Percentiles rank a stretch among this genome's conserved stretches.
Conservation (phyloP, 2,888 invertebrate species). For the Zeuzera pyrina region DNA sequence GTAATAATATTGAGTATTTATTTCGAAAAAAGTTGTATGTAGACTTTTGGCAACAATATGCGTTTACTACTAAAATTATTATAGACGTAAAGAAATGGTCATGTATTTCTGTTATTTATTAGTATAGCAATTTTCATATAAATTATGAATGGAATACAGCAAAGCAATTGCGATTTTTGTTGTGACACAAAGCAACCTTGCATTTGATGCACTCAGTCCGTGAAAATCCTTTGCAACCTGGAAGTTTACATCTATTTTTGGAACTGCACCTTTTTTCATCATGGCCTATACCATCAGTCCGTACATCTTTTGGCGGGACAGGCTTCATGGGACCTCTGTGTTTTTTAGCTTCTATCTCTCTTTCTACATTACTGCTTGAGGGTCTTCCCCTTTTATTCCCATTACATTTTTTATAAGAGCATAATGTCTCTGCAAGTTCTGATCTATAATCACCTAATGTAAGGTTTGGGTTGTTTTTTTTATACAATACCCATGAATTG, state of each 20-base stretch:
- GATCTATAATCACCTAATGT: slow-evolving; percentile 14
- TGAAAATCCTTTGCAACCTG: slow-evolving; percentile 17
- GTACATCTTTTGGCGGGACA: slow-evolving; percentile 1
- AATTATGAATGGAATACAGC: too few relatives aligned
- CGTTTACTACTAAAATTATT: too few relatives aligned
- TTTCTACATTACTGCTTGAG: slow-evolving; percentile 4
- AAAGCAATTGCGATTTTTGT: slow-evolving; percentile 19
- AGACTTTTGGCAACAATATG: not conserved
- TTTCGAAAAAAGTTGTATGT: not conserved
- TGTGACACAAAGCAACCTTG: too few relatives aligned
- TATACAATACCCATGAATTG: too few relatives aligned
- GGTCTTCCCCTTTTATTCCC: slow-evolving; percentile 11
- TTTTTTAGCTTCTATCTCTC: too few relatives aligned
- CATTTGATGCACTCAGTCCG: too few relatives aligned
- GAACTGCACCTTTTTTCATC: too few relatives aligned
- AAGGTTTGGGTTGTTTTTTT: slow-evolving; percentile 12
- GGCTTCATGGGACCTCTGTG: slow-evolving; percentile 2
- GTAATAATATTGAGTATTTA: not conserved
- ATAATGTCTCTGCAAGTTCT: slow-evolving; percentile 15
- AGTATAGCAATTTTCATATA: too few relatives aligned
- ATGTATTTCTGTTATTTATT: too few relatives aligned
- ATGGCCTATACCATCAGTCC: slow-evolving; percentile 18
- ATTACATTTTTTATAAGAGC: too few relatives aligned
- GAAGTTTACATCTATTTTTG: slow-evolving; percentile 19
- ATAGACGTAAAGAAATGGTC: too few relatives aligned